Conservation (phyloP, 2,888 invertebrate genomes). For the Limnephilus rhombicus region DNA sequence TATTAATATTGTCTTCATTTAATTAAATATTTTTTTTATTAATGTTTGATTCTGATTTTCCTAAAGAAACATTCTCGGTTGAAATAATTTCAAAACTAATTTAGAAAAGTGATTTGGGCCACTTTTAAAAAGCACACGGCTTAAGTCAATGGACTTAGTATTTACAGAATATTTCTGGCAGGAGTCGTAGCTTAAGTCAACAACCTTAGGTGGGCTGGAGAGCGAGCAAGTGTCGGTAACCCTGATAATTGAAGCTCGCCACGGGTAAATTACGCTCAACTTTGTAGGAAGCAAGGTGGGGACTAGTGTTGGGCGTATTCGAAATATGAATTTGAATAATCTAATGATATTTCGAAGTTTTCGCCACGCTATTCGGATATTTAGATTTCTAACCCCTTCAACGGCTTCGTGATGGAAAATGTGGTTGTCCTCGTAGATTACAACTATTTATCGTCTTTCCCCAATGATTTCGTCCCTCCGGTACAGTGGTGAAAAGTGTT, state of each 20-base stretch:
- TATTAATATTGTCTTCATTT: too few relatives aligned
- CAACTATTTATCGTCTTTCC: background rate
- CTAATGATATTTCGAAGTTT: background rate
- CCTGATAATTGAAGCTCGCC: background rate
- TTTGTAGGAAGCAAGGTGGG: background rate
- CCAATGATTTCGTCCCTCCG: background rate
- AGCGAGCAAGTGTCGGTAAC: background rate
- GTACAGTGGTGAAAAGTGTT: too few relatives aligned
- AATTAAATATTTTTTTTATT: too few relatives aligned
- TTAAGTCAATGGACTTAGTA: background rate
- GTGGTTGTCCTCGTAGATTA: background rate
- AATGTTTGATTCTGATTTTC: background rate
- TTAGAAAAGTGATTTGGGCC: background rate
- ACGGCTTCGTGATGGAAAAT: background rate
- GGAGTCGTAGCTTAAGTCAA: background rate
- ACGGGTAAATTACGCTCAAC: background rate
- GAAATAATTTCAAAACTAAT: background rate
- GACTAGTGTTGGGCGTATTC: background rate
- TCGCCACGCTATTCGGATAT: background rate
- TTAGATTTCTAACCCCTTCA: background rate
- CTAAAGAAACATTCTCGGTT: background rate
- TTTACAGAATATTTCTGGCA: background rate
- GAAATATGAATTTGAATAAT: background rate
- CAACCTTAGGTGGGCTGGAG: background rate
- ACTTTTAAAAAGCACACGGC: background rate